Conservation (phyloP, 1,140 invertebrate genomes). For the Drosophila willistoni region DNA sequence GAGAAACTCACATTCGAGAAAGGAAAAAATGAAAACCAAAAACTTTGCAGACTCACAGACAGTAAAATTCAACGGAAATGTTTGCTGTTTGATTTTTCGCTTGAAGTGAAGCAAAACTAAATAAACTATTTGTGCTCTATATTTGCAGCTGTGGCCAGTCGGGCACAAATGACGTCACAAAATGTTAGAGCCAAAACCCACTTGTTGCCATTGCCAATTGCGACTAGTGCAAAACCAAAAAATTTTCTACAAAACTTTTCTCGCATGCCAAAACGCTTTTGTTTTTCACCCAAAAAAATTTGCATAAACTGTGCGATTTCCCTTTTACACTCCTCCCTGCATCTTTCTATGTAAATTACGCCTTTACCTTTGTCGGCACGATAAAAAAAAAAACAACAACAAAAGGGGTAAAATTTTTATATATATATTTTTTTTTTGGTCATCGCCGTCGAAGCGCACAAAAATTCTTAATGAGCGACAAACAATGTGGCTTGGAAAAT, state of each 20-base stretch:
- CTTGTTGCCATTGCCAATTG: slow-evolving; percentile 50
- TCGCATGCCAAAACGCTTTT: slow-evolving; percentile 66
- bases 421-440: slow-evolving; percentile 22
- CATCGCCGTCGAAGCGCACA: slow-evolving; percentile 66
- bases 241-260: slow-evolving; percentile 2
- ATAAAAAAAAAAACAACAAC: not conserved
- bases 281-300: slow-evolving; percentile 42
- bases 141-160: slow-evolving; percentile 36
- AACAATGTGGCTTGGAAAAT: slow-evolving; percentile 52
- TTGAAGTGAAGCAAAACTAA: slow-evolving; percentile 37
- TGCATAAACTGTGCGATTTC: slow-evolving; percentile 72
- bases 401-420: not conserved
- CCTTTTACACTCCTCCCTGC: not conserved
- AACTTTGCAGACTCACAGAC: slow-evolving; percentile 8
- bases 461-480: slow-evolving; percentile 76
- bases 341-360: slow-evolving; percentile 51
- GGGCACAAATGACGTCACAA: slow-evolving; percentile 53
- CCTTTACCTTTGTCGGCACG: slow-evolving; percentile 66
- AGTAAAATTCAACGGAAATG: slow-evolving; percentile 54
- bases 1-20: slow-evolving; percentile 54
- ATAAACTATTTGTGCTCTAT: slow-evolving; percentile 29
- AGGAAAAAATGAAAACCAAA: not conserved
- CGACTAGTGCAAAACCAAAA: slow-evolving; percentile 1
- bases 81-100: slow-evolving; percentile 65
- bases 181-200: slow-evolving; percentile 20